phyloP scores from a whole-genome alignment of 2,113 vertebrate genomes.

The Acanthisitta chloris region DNA sequence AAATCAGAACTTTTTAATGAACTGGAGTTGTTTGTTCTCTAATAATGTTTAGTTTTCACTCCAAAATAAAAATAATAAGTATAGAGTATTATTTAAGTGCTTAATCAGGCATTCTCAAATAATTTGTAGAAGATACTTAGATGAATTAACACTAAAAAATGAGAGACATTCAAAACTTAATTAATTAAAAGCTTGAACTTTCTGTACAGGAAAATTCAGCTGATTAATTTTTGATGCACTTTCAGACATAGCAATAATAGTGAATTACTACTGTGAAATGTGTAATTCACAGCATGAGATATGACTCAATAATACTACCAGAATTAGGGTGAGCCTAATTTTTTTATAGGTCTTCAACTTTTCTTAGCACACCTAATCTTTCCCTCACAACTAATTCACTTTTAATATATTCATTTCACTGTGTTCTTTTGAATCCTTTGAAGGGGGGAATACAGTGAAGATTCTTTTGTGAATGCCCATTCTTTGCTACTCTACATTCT shows the following conservation, averaged over 20 bases:
- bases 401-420: not conserved
- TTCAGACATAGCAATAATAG: not conserved
- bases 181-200: not conserved
- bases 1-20: not conserved
- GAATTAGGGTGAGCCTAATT: not conserved
- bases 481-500: not conserved
- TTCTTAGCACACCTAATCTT: not conserved
- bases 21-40: not conserved
- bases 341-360: not conserved
- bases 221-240: not conserved
- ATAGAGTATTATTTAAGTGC: not conserved
- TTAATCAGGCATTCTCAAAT: not conserved
- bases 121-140: not conserved
- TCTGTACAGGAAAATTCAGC: not conserved
- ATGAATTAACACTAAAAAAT: not conserved
- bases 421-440: not conserved
- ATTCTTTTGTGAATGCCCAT: not conserved
- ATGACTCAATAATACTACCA: not conserved
- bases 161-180: not conserved
- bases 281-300: not conserved
- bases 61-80: not conserved
- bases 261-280: not conserved
- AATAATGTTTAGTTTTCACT: not conserved
- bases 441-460: not conserved
- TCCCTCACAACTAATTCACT: not conserved